Conservation (phyloP, 2,797 vertebrate species). For the Holocentrus rufus region DNA sequence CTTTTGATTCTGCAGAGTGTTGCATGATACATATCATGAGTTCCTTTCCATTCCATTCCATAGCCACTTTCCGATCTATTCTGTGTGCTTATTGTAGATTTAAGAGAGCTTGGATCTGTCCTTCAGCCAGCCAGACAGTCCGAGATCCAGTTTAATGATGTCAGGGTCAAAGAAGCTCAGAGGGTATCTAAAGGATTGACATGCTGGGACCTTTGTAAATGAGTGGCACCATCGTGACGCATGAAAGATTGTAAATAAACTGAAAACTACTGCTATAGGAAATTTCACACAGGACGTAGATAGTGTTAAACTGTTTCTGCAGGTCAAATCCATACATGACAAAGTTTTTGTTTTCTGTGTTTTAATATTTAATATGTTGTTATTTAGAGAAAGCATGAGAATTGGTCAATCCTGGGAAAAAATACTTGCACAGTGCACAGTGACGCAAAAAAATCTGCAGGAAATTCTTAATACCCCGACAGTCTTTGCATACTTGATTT, state of each 20-base stretch:
- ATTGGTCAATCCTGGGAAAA: too few relatives aligned
- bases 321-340: too few relatives aligned
- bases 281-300: background rate
- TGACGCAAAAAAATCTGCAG: too few relatives aligned
- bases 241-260: slow-evolving; percentile 12
- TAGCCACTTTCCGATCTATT: background rate
- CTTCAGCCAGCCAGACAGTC: slow-evolving; percentile 36
- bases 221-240: slow-evolving; percentile 10
- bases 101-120: slow-evolving; percentile 18
- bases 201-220: slow-evolving; percentile 25
- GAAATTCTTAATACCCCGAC: too few relatives aligned
- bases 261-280: background rate
- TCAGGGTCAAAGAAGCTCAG: slow-evolving; percentile 73
- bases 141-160: slow-evolving; percentile 50
- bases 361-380: too few relatives aligned
- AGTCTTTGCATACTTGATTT: too few relatives aligned
- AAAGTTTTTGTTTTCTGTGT: too few relatives aligned
- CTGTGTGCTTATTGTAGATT: slow-evolving; percentile 24
- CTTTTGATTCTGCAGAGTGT: background rate
- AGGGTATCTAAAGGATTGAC: slow-evolving; percentile 47
- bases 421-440: too few relatives aligned
- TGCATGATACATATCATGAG: too few relatives aligned
- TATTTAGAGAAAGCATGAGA: too few relatives aligned
- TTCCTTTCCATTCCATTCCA: background rate
- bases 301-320: background rate